Evolutionary conservation across 2,888 invertebrate species (phyloP).

Genomic region (Clepsis dumicolana): DNA sequence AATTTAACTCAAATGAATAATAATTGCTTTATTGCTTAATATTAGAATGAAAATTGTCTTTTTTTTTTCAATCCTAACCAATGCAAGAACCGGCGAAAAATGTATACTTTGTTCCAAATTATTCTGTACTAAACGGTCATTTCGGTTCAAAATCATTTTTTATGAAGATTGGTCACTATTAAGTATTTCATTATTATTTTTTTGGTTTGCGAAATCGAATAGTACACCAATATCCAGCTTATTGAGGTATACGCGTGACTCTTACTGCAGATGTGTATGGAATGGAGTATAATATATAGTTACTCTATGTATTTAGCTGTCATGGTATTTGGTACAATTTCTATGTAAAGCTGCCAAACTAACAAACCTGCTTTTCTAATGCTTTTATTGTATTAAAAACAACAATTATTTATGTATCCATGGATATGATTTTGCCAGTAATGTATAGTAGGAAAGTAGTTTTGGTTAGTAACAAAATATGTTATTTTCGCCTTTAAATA

Average conservation of each 20-base stretch:
- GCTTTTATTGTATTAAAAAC: constrained; percentile 57
- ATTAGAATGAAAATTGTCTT: background rate
- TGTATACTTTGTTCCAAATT: background rate
- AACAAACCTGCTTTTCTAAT: constrained; percentile 71
- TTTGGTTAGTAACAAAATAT: constrained; percentile 33
- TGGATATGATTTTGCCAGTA: constrained; percentile 38
- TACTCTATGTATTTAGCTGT: constrained; percentile 52
- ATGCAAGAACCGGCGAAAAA: background rate
- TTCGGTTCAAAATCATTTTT: background rate
- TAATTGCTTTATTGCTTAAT: background rate
- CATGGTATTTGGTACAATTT: constrained; percentile 56
- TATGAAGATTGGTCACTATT: background rate
- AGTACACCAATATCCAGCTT: background rate
- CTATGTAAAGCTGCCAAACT: constrained; percentile 57
- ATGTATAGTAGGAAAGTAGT: constrained; percentile 34
- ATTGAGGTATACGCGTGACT: background rate
- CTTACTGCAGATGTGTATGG: background rate
- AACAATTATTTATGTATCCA: constrained; percentile 51
- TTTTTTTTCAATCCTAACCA: background rate
- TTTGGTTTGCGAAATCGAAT: background rate
- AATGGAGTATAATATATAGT: constrained; percentile 4
- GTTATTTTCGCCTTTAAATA: constrained; percentile 54
- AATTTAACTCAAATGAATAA: background rate
- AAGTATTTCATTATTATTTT: background rate
- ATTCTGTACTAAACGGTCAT: background rate